phyloP scores from a whole-genome alignment of 2,113 vertebrate species.

The Arothron firmamentum region DNA sequence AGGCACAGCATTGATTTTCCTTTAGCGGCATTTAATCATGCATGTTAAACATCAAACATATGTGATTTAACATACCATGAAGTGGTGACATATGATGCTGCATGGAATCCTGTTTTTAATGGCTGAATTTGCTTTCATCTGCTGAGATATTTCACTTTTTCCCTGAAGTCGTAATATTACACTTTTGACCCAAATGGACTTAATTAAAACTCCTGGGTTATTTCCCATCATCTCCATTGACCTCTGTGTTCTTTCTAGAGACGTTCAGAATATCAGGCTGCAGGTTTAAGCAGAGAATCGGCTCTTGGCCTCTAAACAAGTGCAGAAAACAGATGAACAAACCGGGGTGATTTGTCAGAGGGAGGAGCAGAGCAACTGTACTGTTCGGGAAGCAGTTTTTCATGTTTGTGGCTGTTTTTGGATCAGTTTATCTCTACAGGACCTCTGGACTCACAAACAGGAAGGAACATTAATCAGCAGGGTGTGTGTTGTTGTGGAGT shows the following conservation, averaged over 20 bases:
- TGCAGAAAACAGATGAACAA: conserved; percentile 6
- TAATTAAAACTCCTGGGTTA: too few relatives aligned
- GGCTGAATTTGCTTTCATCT: neutral
- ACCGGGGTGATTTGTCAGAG: too few relatives aligned
- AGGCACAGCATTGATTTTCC: neutral
- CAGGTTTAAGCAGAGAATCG: conserved; percentile 10
- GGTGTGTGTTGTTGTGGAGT: neutral
- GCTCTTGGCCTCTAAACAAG: conserved; percentile 10
- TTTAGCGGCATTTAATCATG: conserved; percentile 2
- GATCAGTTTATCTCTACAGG: conserved; percentile 8
- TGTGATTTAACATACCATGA: neutral
- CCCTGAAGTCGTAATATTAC: neutral
- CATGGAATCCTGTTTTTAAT: conserved; percentile 1
- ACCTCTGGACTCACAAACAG: conserved; percentile 10
- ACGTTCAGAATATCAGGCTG: neutral
- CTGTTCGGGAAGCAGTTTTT: too few relatives aligned
- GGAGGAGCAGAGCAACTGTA: too few relatives aligned
- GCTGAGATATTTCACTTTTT: neutral
- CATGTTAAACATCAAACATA: neutral
- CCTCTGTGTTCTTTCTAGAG: neutral
- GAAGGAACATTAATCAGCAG: conserved; percentile 2
- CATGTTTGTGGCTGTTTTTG: neutral
- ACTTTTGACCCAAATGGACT: neutral
- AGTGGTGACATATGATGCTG: neutral
- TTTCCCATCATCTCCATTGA: too few relatives aligned